Percentiles rank a stretch among this genome's conserved stretches.
These are phyloP conservation scores for Triops cancriformis DNA, from an alignment of 1,140 invertebrate genomes.

Conservation along the genomic window DNA sequence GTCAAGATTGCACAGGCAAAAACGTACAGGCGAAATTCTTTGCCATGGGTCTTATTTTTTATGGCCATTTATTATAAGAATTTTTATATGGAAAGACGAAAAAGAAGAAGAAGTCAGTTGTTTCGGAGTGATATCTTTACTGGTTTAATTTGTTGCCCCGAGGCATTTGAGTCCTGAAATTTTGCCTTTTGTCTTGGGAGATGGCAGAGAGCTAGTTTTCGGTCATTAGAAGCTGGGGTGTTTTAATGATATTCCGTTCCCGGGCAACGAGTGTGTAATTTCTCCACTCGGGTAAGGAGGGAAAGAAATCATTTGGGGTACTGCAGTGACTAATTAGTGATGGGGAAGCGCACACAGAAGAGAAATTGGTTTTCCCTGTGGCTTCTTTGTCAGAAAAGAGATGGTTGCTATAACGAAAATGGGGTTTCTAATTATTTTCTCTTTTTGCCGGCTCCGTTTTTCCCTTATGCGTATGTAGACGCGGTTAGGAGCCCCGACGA, in stretches of 20 bases:
- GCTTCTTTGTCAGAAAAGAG: background rate
- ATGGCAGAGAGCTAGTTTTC: background rate
- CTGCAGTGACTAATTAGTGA: constrained; percentile 1
- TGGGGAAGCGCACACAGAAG: background rate
- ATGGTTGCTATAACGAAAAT: background rate
- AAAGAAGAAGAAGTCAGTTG: no score
- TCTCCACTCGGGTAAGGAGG: background rate
- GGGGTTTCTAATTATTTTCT: background rate
- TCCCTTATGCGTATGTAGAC: background rate
- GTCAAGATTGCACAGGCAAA: background rate
- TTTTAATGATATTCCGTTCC: background rate
- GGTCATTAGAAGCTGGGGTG: background rate
- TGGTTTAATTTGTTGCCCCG: background rate
- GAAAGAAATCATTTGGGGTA: background rate
- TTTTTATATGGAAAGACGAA: no score
- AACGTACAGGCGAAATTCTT: no score
- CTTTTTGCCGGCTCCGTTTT: background rate
- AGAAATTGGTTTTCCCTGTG: background rate
- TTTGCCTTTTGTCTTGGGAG: background rate
- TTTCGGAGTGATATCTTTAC: background rate
- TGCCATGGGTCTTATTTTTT: no score
- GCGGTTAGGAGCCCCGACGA: background rate
- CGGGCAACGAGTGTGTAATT: background rate
- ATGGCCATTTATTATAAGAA: no score
- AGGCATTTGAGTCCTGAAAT: background rate